Base-by-base conservation (phyloP, 2,797 vertebrate species). In the Allobates femoralis region DNA sequence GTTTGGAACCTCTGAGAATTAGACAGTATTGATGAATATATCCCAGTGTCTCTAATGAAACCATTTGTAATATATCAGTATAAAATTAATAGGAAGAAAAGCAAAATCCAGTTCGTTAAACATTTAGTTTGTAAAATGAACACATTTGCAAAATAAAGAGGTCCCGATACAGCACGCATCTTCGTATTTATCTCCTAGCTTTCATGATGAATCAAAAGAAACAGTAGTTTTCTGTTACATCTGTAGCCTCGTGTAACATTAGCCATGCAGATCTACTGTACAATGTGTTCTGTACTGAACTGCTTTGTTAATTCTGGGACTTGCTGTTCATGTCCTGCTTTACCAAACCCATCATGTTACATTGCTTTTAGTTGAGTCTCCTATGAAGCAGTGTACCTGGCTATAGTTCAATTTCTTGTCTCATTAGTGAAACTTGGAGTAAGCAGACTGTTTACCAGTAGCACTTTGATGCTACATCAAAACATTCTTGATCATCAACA, bases 281-380 rank as follows among this genome's bases (percentile, higher is more conserved):
- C 71, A 74, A 74, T 74, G 71, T 74, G 37, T 74, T 50, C 37
- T 74, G 12, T 3, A 50, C 12, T 41, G 11, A 74, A 19, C 5
- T n/a, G 37, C 41, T 74, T 74, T 74, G 71, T 46, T 74, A 74
- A 74, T 74, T 74, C n/a, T 50, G 71, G 71, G 5, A 50, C 71
- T 46, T 46, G 37, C 71, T 50, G 41, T 74, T 74, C n/a, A 46
- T 74, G 71, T 74, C 41, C 71, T 6, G n/a, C n/a, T 74, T 50
- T 23, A 74, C 71, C 32, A 69, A 21, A 69, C 8, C 66, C 71
- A 69, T 37, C 32, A 73, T 71, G 67, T 41, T 41, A 71, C 67
- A 19, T 19, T 55, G 74, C 74, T 77, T 77, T 16, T 41, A 30
- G 50, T 56, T 78, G 34, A 34, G 21, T 32, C 53, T 32, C 19